Conservation (phyloP, 1,140 invertebrate genomes). For the Drosophila navojoa region DNA sequence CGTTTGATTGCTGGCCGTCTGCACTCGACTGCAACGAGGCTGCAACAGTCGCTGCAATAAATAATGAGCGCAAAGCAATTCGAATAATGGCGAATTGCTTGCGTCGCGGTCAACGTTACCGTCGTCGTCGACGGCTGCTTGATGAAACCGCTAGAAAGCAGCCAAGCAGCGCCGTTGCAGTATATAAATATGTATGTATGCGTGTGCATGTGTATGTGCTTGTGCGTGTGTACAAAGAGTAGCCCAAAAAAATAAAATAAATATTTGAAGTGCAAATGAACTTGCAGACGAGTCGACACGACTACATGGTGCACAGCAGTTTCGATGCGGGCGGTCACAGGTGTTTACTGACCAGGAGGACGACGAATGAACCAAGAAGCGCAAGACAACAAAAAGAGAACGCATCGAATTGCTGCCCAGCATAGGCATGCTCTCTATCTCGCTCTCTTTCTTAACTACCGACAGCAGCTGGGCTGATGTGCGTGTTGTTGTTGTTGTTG, state of each 20-base stretch:
- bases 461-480: conserved; percentile 53
- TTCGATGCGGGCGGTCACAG: conserved; percentile 74
- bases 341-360: conserved; percentile 46
- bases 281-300: conserved; percentile 34
- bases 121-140: conserved; percentile 14
- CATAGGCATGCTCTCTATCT: neutral
- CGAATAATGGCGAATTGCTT: conserved; percentile 69
- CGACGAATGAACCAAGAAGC: conserved; percentile 5
- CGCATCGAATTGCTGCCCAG: conserved; percentile 27
- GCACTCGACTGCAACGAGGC: conserved; percentile 58
- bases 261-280: conserved; percentile 60
- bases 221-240: conserved; percentile 18
- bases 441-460: conserved; percentile 12
- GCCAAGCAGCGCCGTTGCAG: conserved; percentile 58
- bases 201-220: neutral
- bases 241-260: conserved; percentile 13
- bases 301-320: conserved; percentile 24
- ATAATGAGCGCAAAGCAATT: conserved; percentile 75
- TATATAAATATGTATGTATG: conserved; percentile 5
- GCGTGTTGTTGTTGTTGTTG: conserved; percentile 12
- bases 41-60: conserved; percentile 64
- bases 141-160: conserved; percentile 70
- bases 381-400: conserved; percentile 8
- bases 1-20: conserved; percentile 49
- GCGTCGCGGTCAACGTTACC: conserved; percentile 9